phyloP scores from a whole-genome alignment of 2,113 vertebrate genomes.

The Phyllostomus discolor region DNA sequence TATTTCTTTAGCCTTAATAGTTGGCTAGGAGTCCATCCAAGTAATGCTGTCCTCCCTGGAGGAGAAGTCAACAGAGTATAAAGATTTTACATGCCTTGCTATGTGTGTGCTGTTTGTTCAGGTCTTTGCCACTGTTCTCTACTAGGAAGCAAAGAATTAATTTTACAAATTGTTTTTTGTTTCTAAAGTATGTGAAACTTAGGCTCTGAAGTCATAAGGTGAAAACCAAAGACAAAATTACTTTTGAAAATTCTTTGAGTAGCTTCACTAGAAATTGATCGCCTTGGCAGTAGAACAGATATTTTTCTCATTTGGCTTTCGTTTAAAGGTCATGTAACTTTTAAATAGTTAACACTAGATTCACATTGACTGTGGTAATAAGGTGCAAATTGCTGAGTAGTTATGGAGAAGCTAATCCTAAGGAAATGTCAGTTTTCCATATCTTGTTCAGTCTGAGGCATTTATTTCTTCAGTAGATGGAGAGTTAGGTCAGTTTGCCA shows the following conservation, averaged over 20 bases:
- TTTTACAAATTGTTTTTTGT: slow-evolving; percentile 24
- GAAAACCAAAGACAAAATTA: background rate
- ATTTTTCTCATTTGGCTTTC: background rate
- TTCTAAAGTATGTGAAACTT: background rate
- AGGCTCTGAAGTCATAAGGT: background rate
- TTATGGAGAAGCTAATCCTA: background rate
- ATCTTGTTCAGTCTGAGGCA: background rate
- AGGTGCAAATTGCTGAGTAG: background rate
- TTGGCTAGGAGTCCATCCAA: background rate
- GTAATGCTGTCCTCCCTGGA: background rate
- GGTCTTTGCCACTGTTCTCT: background rate
- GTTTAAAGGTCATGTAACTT: background rate
- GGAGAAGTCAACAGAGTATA: background rate
- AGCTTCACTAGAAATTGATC: background rate
- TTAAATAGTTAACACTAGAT: background rate
- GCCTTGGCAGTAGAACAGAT: background rate
- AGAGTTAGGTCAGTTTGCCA: background rate
- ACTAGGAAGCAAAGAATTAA: background rate
- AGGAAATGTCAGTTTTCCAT: background rate
- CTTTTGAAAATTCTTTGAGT: background rate
- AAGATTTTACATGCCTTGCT: background rate
- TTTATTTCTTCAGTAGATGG: background rate
- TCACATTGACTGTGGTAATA: background rate
- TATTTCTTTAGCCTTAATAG: background rate
- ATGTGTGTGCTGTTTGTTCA: background rate